Conservation (phyloP, 2,797 vertebrate species). For the Jordanella pulchra region DNA sequence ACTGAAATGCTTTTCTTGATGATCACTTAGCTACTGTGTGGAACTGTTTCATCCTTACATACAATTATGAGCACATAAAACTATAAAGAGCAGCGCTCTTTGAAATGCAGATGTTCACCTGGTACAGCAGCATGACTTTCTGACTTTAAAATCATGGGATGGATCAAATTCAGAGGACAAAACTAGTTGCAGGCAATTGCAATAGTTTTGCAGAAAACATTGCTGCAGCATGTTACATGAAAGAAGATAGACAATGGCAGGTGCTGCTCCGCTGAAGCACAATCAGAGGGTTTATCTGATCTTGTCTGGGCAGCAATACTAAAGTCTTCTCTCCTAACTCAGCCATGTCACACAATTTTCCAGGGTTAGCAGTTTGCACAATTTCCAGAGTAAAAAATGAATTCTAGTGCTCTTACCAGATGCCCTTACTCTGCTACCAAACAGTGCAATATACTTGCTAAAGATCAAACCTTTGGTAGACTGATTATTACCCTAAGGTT, state of each 20-base stretch:
- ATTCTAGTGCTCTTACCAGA: constrained; percentile 38
- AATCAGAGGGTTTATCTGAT: constrained; percentile 16
- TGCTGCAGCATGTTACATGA: neutral
- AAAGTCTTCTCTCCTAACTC: constrained; percentile 36
- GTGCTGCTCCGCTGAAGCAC: neutral
- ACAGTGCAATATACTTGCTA: constrained; percentile 38
- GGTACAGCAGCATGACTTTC: constrained; percentile 13
- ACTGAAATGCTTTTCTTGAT: constrained; percentile 17
- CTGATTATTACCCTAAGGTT: neutral
- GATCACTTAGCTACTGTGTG: constrained; percentile 7
- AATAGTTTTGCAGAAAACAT: neutral
- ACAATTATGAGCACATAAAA: constrained; percentile 14
- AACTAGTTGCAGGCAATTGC: constrained; percentile 16
- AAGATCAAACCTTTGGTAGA: constrained; percentile 23
- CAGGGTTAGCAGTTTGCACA: constrained; percentile 28
- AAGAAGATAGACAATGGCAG: neutral
- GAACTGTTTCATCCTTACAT: constrained; percentile 24
- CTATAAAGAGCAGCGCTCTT: constrained; percentile 33
- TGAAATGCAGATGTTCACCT: constrained; percentile 30
- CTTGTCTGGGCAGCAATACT: constrained; percentile 23
- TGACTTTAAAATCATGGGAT: constrained; percentile 5
- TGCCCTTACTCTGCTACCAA: constrained; percentile 31
- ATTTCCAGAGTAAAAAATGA: constrained; percentile 13
- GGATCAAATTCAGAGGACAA: constrained; percentile 19
- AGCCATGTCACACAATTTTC: constrained; percentile 29